These are phyloP conservation scores for Epirrhoe alternata DNA, from an alignment of 2,888 invertebrate genomes.

Conservation along the genomic window DNA sequence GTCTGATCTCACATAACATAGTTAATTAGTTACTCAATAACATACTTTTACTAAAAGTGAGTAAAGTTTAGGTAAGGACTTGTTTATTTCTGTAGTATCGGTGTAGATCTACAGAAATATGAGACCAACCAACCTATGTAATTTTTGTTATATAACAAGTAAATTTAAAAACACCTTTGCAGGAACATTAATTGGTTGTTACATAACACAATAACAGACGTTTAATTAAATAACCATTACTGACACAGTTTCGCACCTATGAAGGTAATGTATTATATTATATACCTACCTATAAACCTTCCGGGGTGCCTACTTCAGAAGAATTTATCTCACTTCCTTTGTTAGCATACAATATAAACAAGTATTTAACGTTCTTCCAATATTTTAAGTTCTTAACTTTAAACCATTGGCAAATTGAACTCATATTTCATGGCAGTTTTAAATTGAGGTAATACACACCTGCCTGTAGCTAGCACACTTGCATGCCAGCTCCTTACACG, in stretches of 20 bases:
- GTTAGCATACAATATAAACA: no score
- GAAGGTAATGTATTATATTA: no score
- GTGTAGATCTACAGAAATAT: slow-evolving; percentile 15
- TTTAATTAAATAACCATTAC: slow-evolving; percentile 38
- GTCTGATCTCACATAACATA: no score
- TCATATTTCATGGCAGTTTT: no score
- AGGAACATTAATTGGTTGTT: slow-evolving; percentile 40
- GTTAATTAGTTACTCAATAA: no score
- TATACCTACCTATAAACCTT: slow-evolving; percentile 13
- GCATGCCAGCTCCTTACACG: no score
- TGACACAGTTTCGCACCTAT: slow-evolving; percentile 4
- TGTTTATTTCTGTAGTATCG: neutral
- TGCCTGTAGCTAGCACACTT: no score
- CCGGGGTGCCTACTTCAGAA: slow-evolving; percentile 9
- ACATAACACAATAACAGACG: slow-evolving; percentile 38
- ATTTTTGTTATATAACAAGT: slow-evolving; percentile 35
- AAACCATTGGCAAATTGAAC: no score
- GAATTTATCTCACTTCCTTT: neutral
- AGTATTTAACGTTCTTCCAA: no score
- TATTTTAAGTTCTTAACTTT: no score
- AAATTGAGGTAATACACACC: no score
- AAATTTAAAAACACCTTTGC: slow-evolving; percentile 39
- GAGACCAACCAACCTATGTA: slow-evolving; percentile 15
- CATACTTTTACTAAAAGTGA: no score
- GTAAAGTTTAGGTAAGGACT: neutral